Evolutionary conservation across 2,888 invertebrate species (phyloP).

Genomic region (Kuschelorhynchus macadamiae): DNA sequence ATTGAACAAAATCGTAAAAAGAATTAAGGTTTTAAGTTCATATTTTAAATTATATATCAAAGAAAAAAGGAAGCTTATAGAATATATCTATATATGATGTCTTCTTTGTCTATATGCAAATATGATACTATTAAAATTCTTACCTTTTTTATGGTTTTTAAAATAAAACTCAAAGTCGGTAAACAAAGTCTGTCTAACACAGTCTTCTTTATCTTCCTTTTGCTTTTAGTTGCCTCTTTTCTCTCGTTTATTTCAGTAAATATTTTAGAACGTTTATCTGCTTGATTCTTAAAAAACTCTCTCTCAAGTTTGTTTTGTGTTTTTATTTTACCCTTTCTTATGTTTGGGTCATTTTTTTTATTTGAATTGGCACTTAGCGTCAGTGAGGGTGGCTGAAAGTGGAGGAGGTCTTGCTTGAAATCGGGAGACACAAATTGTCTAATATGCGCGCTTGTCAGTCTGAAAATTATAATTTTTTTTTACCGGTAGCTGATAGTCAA

Average conservation of each 20-base stretch:
- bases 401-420: slow-evolving; percentile 46
- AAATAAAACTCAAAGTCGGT: slow-evolving; percentile 40
- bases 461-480: slow-evolving; percentile 1
- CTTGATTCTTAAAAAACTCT: neutral
- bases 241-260: neutral
- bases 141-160: slow-evolving; percentile 30
- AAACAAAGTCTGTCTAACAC: slow-evolving; percentile 19
- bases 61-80: too few species aligned
- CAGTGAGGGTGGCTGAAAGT: slow-evolving; percentile 26
- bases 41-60: too few species aligned
- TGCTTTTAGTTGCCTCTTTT: neutral
- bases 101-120: too few species aligned
- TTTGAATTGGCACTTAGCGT: neutral
- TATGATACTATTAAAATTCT: too few species aligned
- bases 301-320: neutral
- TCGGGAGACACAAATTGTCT: slow-evolving; percentile 58
- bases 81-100: too few species aligned
- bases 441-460: slow-evolving; percentile 55
- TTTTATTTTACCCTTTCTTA: too few species aligned
- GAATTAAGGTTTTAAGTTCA: too few species aligned
- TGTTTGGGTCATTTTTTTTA: too few species aligned
- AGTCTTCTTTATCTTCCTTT: slow-evolving; percentile 13
- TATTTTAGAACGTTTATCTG: neutral
- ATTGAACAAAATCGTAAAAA: too few species aligned
- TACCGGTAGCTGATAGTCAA: neutral